A percentile compares a stretch with the other conserved stretches of the same genome.
Conservation (phyloP, 37 sponge, comb jelly and placozoan genomes). For the Tethya wilhelma region DNA sequence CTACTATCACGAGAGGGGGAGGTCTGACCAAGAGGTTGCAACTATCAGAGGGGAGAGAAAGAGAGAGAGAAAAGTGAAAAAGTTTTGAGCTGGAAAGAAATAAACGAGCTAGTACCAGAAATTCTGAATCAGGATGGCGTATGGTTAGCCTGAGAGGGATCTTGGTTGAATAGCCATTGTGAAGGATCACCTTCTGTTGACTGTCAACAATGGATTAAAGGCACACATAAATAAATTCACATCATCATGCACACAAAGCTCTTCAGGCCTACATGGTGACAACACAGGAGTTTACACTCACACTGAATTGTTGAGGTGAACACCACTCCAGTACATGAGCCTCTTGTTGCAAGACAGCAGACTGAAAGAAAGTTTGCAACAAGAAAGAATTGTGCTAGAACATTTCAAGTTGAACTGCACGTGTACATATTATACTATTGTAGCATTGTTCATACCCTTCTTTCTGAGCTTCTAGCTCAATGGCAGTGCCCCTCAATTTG, state of each 20-base stretch:
- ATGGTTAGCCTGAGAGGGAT: slow-evolving; percentile 50
- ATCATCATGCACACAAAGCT: not conserved
- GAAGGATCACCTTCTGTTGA: slow-evolving; percentile 34
- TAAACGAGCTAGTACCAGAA: slow-evolving; percentile 20
- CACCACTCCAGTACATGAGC: slow-evolving; percentile 62
- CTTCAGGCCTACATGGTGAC: not conserved
- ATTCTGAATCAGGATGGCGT: slow-evolving; percentile 7
- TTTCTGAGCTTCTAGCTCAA: not conserved
- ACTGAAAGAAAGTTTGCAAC: slow-evolving; percentile 5
- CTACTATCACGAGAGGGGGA: not conserved
- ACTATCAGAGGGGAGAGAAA: not conserved
- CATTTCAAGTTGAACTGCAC: not conserved
- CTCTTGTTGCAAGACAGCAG: slow-evolving; percentile 47
- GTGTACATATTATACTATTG: not conserved
- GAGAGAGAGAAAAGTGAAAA: not conserved
- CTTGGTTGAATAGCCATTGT: slow-evolving; percentile 26
- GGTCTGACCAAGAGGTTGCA: not conserved
- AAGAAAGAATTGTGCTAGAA: not conserved
- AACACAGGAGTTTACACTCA: too few species aligned
- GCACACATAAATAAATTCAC: not conserved
- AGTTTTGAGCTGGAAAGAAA: slow-evolving; percentile 1
- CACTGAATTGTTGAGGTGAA: slow-evolving; percentile 23
- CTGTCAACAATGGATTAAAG: not conserved
- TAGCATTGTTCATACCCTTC: not conserved
- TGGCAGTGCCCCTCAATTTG: slow-evolving; percentile 56